Evolutionary conservation across 2,797 vertebrate species (phyloP).

Genomic region (Mycteria americana): DNA sequence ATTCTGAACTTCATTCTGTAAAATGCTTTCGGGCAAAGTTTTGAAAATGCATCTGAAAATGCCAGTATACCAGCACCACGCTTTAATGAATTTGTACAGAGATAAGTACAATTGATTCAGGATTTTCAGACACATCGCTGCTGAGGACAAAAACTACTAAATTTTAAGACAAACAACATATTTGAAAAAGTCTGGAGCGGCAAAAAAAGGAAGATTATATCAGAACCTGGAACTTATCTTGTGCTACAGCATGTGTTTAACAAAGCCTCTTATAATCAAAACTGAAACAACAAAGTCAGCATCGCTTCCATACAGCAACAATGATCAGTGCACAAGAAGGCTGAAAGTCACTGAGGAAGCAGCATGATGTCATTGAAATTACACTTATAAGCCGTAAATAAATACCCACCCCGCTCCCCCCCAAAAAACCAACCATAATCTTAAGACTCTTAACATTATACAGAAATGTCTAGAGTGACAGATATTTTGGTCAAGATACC

Average conservation of each 20-base stretch:
- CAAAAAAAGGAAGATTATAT: not conserved
- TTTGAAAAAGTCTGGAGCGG: not conserved
- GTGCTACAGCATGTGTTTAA: not conserved
- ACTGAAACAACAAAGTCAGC: not conserved
- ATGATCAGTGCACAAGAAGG: not conserved
- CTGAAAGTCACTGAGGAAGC: not conserved
- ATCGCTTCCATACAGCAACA: not conserved
- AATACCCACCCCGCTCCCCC: rapidly evolving
- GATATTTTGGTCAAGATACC: not conserved
- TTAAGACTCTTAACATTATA: not conserved
- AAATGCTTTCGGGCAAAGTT: not conserved
- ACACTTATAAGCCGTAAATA: not conserved
- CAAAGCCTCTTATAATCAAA: not conserved
- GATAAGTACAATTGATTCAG: not conserved
- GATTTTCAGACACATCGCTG: not conserved
- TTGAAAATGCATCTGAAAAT: not conserved
- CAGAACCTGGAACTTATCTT: not conserved
- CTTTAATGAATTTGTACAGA: not conserved
- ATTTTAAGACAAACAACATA: not conserved
- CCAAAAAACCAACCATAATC: not conserved
- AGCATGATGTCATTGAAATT: constrained; percentile 2
- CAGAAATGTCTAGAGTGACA: not conserved
- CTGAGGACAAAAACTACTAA: not conserved
- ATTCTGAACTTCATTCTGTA: not conserved
- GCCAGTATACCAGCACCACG: not conserved